A percentile compares a stretch with the other conserved stretches of the same genome.
Evolutionary conservation across 2,888 invertebrate genomes (phyloP).

Genomic region (Lycophotia porphyrea): DNA sequence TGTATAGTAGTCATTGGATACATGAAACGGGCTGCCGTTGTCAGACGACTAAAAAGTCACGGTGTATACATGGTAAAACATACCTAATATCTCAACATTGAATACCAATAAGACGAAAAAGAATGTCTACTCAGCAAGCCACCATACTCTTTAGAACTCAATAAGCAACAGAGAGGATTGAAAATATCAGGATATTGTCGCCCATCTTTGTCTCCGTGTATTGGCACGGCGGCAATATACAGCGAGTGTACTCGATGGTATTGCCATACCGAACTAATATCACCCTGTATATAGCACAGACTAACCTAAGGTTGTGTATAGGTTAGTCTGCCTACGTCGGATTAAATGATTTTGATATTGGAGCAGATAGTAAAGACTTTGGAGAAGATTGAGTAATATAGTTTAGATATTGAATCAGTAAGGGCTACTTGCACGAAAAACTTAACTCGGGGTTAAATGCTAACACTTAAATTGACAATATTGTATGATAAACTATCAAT

Average conservation of each 20-base stretch:
- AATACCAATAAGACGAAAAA: not conserved
- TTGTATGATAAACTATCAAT: no score
- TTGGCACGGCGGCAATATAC: constrained; percentile 42
- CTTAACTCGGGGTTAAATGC: no score
- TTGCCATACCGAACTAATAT: constrained; percentile 38
- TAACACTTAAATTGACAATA: no score
- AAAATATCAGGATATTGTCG: constrained; percentile 52
- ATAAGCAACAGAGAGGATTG: constrained; percentile 25
- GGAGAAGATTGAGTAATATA: not conserved
- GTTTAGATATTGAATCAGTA: not conserved
- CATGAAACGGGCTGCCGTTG: no score
- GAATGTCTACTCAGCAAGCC: not conserved
- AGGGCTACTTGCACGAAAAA: no score
- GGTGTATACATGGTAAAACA: no score
- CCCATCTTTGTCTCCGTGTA: constrained; percentile 34
- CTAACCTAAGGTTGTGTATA: not conserved
- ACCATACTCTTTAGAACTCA: constrained; percentile 16
- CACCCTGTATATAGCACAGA: not conserved
- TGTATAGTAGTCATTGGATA: no score
- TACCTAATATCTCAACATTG: not conserved
- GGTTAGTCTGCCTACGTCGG: not conserved
- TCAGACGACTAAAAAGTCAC: no score
- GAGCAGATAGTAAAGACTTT: not conserved
- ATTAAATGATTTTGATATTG: constrained; percentile 6
- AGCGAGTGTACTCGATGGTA: constrained; percentile 28